Conservation (phyloP, 2,797 vertebrate genomes). For the Ceryle rudis region DNA sequence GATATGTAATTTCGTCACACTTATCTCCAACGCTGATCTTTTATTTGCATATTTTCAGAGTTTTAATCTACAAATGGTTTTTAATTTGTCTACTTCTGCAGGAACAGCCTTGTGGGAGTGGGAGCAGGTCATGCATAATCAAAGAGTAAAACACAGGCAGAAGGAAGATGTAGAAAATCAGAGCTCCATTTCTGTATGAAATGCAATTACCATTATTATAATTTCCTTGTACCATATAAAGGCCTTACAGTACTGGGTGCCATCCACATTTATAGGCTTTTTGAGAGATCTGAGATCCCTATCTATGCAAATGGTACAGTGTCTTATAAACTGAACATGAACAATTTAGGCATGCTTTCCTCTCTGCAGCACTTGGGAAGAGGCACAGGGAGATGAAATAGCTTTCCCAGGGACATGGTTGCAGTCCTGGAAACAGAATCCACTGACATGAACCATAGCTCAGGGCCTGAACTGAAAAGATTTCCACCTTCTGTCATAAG, state of each 20-base stretch:
- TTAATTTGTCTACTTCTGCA: constrained; percentile 64
- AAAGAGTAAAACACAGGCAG: constrained; percentile 23
- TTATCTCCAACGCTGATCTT: constrained; percentile 43
- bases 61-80: constrained; percentile 65
- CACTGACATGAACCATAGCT: not conserved
- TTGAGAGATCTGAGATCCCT: not conserved
- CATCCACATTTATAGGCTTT: not conserved
- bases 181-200: not conserved
- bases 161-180: not conserved
- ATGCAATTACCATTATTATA: not conserved
- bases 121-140: constrained; percentile 36
- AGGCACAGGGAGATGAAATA: not conserved
- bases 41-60: constrained; percentile 48
- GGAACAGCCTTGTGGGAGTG: constrained; percentile 15
- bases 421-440: not conserved
- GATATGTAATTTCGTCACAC: constrained; percentile 44
- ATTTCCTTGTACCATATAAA: not conserved
- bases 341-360: not conserved
- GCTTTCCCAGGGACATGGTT: not conserved
- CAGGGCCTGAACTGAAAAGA: not conserved
- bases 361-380: not conserved
- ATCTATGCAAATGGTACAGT: not conserved
- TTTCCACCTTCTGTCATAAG: not conserved
- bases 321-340: not conserved
- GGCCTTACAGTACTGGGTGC: not conserved